These are phyloP conservation scores for Megalonaias nervosa DNA, from an alignment of 1,140 invertebrate genomes.

Conservation along the genomic window DNA sequence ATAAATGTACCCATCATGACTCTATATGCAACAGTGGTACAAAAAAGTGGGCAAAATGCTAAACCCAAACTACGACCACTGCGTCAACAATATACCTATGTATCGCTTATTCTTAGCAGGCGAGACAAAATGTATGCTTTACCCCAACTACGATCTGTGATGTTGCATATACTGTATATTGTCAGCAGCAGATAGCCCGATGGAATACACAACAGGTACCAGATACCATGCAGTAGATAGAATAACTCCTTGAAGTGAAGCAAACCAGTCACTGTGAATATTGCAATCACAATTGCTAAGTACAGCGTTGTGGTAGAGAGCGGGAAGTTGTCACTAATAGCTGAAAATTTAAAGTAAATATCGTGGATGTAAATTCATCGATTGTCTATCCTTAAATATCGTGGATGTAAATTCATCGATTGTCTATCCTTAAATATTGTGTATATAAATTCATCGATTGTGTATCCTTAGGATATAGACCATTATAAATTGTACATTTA, in stretches of 20 bases:
- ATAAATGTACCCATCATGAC: too few species aligned
- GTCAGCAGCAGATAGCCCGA: constrained; percentile 61
- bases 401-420: too few species aligned
- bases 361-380: too few species aligned
- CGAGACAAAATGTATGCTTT: constrained; percentile 10
- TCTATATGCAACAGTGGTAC: too few species aligned
- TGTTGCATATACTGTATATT: constrained; percentile 64
- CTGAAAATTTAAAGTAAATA: constrained; percentile 25
- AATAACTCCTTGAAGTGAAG: constrained; percentile 80
- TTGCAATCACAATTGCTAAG: constrained; percentile 41
- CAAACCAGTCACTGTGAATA: constrained; percentile 79
- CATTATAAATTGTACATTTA: too few species aligned
- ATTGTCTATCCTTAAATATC: too few species aligned
- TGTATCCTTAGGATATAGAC: too few species aligned
- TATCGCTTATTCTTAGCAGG: not conserved
- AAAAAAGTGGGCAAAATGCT: too few species aligned
- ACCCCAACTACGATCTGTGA: constrained; percentile 67
- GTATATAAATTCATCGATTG: too few species aligned
- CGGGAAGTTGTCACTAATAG: constrained; percentile 45
- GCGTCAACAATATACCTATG: not conserved
- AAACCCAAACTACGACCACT: too few species aligned
- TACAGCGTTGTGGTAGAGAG: constrained; percentile 58
- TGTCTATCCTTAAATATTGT: too few species aligned
- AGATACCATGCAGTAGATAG: constrained; percentile 55
- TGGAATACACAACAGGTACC: constrained; percentile 64